Percentiles rank a stretch among this genome's conserved stretches.
Evolutionary conservation across 2,888 invertebrate species (phyloP).

Genomic region (Protophormia terraenovae): DNA sequence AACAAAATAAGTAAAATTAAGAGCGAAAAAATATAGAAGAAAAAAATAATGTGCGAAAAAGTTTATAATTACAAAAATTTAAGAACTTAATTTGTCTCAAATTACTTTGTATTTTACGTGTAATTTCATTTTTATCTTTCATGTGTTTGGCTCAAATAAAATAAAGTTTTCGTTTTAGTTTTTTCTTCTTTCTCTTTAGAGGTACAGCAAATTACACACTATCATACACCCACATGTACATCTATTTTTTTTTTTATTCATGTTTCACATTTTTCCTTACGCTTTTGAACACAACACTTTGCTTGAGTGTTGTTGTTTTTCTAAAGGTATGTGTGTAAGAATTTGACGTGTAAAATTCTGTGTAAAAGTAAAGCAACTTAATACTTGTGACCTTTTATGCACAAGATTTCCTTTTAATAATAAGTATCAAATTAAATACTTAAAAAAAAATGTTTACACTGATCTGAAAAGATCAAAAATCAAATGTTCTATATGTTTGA

Average conservation of each 20-base stretch:
- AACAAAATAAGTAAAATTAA: constrained; percentile 6
- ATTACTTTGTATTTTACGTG: constrained; percentile 68
- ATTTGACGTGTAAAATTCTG: background rate
- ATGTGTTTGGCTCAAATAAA: constrained; percentile 33
- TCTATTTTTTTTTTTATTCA: background rate
- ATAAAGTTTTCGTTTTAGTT: constrained; percentile 20
- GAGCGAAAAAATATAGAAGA: background rate
- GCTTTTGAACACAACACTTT: constrained; percentile 17
- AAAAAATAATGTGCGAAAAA: constrained; percentile 63
- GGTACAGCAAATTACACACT: background rate
- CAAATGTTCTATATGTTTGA: no score
- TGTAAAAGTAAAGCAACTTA: constrained; percentile 6
- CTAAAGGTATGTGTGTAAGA: background rate
- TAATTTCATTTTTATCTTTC: constrained; percentile 36
- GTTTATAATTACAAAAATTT: constrained; percentile 72
- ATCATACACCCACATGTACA: background rate
- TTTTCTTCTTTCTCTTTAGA: background rate
- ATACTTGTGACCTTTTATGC: constrained; percentile 47
- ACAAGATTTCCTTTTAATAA: background rate
- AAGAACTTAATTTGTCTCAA: constrained; percentile 72
- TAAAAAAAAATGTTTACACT: background rate
- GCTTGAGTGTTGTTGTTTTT: background rate
- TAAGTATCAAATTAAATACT: constrained; percentile 32
- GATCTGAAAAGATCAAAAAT: no score
- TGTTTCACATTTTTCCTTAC: background rate